These are phyloP conservation scores for Semaprochilodus insignis DNA, from an alignment of 2,797 vertebrate species.

Conservation along the genomic window DNA sequence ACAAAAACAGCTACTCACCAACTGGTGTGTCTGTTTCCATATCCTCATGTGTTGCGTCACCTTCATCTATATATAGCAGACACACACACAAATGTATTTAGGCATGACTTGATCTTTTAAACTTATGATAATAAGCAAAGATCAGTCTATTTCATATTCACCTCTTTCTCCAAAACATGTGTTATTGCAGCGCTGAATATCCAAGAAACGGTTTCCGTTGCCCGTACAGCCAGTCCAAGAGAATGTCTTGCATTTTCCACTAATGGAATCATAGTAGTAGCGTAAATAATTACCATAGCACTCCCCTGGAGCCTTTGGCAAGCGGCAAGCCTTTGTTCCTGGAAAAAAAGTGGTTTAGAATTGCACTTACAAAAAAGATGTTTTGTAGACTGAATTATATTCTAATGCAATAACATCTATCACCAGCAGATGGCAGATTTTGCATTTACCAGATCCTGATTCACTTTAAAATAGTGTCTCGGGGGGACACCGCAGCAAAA, in stretches of 20 bases:
- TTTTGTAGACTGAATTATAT: background rate
- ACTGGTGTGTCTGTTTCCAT: conserved; percentile 73
- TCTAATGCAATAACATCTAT: background rate
- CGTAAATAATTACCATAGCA: conserved; percentile 50
- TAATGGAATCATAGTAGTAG: conserved; percentile 70
- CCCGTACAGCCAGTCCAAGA: conserved; percentile 68
- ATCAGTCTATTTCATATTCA: conserved; percentile 51
- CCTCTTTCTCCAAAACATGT: conserved; percentile 74
- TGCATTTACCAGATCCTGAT: background rate
- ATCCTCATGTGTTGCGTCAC: conserved; percentile 53
- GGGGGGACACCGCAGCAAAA: background rate
- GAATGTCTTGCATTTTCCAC: conserved; percentile 71
- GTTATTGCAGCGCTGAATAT: conserved; percentile 58
- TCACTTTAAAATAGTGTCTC: background rate
- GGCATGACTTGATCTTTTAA: background rate
- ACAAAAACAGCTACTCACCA: conserved; percentile 65
- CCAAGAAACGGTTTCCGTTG: conserved; percentile 77
- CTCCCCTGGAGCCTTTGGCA: conserved; percentile 50
- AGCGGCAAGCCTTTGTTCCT: conserved; percentile 57
- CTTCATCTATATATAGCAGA: conserved; percentile 59
- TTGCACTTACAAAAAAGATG: background rate
- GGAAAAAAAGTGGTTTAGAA: conserved; percentile 25
- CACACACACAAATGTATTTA: conserved; percentile 12
- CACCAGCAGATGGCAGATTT: conserved; percentile 48
- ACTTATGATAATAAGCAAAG: background rate